Base-by-base conservation (phyloP, 2,888 invertebrate genomes). In the Hydrotaea cyrtoneurina region DNA sequence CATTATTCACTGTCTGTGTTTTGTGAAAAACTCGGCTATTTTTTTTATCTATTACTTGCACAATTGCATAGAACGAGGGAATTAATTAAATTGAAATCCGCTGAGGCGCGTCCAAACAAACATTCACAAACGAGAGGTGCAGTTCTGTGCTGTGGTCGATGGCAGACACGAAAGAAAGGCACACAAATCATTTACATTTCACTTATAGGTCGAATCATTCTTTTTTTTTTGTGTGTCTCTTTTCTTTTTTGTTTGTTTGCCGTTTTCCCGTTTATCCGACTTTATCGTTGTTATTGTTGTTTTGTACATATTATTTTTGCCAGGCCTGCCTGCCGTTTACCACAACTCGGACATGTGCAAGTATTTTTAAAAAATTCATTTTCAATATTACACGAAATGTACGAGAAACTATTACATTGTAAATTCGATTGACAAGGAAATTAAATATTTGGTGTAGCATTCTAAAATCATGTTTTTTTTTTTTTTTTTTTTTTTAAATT, bases 71-170 rank as follows among this genome's bases (percentile, higher is more conserved):
- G 69, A 69, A 69, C 2, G 2, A 31, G 23, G 69, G 43, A 69
- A 69, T 69, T 69, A 69, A 69, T 69, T 69, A 69, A 69, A 85
- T 82, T 79, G 73, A 80, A 80, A 82, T 73, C 69, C 77, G 80
- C 71, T 85, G 79, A 77, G 77, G 79, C 85, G 80, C 46, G 23
- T 46, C 69, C 62, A 17, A 15, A n/a, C 50, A 15, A n/a, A 66
- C 11, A 78, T 73, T 31, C 77, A 71, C 78, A 72, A 43, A 31
- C 62, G 78, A 78, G 72, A 78, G 84, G 84, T 78, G 84, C 84
- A 84, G 78, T 4, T 50, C n/a, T n/a, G 59, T 59, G 11, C 11
- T 11, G 39, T 39, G 11, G 11, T 46, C 39, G 69, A 62, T 62
- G 62, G 59, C 59, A 59, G 59, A 59, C 59, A 59, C 26, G 26